Base-by-base conservation (phyloP, 2,888 invertebrate genomes). In the Andricus quercusramuli region DNA sequence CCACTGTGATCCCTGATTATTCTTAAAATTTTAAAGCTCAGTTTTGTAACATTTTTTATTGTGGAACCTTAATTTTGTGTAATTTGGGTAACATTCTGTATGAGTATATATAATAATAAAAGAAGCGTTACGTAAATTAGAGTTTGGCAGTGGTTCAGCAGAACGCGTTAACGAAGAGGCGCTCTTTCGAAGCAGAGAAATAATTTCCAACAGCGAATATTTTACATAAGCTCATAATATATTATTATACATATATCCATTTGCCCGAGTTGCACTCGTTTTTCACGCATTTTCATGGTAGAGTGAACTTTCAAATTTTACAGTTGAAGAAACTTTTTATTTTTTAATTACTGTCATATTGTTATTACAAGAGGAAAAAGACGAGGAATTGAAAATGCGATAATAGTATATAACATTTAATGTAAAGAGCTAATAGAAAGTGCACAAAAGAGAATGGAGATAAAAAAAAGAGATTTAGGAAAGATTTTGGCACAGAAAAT, bases 141-240 rank as follows among this genome's bases (percentile, higher is more conserved):
- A 56, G 74, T 74, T 74, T 74, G 74, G 74, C 74, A 74, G 56
- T 56, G 56, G 74, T 74, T 74, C 74, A 74, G 51, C 51, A 29
- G 9, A 13, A 56, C 32, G 74, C 29, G 74, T 74, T 74, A 74
- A 74, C n/a, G 74, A 74, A 74, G 56, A 74, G 56, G 20, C n/a
- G 51, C 29, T 74, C 56, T 51, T 74, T 74, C 74, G 32, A 74
- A 56, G 74, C 32, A 56, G 44, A 67, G 70, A 41, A 70, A 70
- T 51, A 70, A 70, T 51, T 70, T 70, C 13, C 51, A 51, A 70
- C 47, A 51, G 51, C 29, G 51, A 32, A 29, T 51, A 70, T 56
- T 56, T 56, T 56, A n/a, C 56, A 56, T 9, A n/a, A 56, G 56
- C 56, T 56, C 3, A 56, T n/a, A 56, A 22, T 56, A 56, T 20